Conservation (phyloP, 2,888 invertebrate genomes). For the Dryococelus australis region DNA sequence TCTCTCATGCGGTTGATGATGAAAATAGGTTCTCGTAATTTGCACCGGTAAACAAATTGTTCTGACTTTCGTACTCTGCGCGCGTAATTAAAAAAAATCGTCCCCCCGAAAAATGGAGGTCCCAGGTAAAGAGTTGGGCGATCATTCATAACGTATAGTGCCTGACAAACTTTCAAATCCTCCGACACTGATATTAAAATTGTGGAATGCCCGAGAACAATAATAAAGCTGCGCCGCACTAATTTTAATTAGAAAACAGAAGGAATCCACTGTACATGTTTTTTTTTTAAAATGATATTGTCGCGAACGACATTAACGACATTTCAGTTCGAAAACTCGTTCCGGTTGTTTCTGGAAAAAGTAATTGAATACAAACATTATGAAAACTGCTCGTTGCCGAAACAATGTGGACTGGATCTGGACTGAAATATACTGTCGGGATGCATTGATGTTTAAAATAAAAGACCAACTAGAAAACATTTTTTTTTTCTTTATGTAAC, state of each 20-base stretch:
- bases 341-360: not conserved
- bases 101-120: too few species aligned
- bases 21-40: too few species aligned
- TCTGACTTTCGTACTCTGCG: too few species aligned
- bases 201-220: not conserved
- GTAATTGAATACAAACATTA: not conserved
- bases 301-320: not conserved
- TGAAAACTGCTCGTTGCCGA: not conserved
- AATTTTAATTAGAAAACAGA: not conserved
- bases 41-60: too few species aligned
- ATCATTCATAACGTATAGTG: not conserved
- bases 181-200: not conserved
- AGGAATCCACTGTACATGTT: not conserved
- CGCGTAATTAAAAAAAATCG: too few species aligned
- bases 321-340: not conserved
- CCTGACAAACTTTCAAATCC: not conserved
- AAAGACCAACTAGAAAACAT: not conserved
- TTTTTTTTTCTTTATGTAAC: not conserved
- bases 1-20: too few species aligned
- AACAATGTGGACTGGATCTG: not conserved
- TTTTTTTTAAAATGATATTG: not conserved
- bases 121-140: not conserved
- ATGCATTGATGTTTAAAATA: not conserved
- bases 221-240: not conserved
- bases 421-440: not conserved